A percentile compares a stretch with the other conserved stretches of the same genome.
Evolutionary conservation across 30 jellyfish, hydroid and myxozoan species (phyloP).

Genomic region (Cassiopea xamachana): DNA sequence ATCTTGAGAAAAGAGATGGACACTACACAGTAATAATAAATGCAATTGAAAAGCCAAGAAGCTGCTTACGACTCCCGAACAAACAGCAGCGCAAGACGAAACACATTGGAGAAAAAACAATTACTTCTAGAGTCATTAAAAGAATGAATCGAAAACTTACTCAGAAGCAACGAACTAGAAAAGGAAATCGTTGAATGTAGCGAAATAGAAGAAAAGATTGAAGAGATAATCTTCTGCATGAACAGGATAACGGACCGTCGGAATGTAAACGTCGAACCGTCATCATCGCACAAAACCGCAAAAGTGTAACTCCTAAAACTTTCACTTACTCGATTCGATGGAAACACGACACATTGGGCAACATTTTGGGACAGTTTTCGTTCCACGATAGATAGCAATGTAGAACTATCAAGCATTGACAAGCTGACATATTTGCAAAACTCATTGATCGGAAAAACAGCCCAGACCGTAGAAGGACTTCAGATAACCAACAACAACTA

Average conservation of each 20-base stretch:
- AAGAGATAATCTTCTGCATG: neutral
- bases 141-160: neutral
- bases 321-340: conserved; percentile 18
- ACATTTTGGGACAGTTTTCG: conserved; percentile 42
- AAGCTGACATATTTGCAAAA: neutral
- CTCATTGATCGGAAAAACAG: conserved; percentile 14
- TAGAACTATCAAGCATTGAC: conserved; percentile 1
- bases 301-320: conserved; percentile 29
- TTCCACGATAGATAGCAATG: conserved; percentile 12
- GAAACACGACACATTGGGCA: conserved; percentile 43
- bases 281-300: neutral
- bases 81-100: neutral
- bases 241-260: neutral
- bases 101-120: neutral
- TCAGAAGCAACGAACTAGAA: neutral
- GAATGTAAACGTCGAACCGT: neutral
- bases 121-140: neutral
- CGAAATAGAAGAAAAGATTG: neutral
- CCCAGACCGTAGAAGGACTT: conserved; percentile 1
- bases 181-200: neutral
- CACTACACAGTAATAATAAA: too few relatives aligned
- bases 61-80: too few relatives aligned
- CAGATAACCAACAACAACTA: conserved; percentile 8
- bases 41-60: too few relatives aligned
- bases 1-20: too few relatives aligned